Conservation (phyloP, 1,140 invertebrate species). For the Agrypnia vestita region DNA sequence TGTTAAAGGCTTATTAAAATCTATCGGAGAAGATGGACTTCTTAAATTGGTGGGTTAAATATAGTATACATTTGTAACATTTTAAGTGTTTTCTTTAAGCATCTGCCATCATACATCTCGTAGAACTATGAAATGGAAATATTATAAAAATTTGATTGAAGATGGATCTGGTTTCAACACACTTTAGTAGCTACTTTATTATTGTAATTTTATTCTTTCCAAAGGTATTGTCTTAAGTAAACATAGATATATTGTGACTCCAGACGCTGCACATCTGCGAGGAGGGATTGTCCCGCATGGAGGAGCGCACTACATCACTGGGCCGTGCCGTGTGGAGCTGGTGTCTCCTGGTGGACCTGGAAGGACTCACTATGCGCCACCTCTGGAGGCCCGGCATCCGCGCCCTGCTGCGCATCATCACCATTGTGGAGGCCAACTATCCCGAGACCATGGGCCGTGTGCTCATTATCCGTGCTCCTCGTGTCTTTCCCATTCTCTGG, state of each 20-base stretch:
- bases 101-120: no score
- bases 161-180: no score
- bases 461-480: constrained; percentile 89
- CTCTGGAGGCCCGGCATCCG: constrained; percentile 95
- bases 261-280: constrained; percentile 90
- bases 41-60: constrained; percentile 84
- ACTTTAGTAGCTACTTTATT: no score
- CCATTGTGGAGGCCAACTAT: constrained; percentile 96
- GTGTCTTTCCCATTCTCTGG: constrained; percentile 98
- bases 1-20: constrained; percentile 94
- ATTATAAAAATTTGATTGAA: no score
- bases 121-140: no score
- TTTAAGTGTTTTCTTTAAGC: no score
- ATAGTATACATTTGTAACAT: no score
- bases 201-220: no score
- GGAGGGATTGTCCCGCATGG: constrained; percentile 86
- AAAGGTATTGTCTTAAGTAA: no score
- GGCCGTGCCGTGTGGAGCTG: constrained; percentile 90
- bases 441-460: constrained; percentile 96
- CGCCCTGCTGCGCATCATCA: constrained; percentile 93
- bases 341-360: constrained; percentile 93
- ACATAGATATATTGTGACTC: constrained; percentile 12
- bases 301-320: constrained; percentile 83
- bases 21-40: constrained; percentile 94
- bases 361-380: constrained; percentile 96